A percentile compares a stretch with the other conserved stretches of the same genome.
phyloP scores from a whole-genome alignment of 2,797 vertebrate species.

The Ctenopoma multispine region DNA sequence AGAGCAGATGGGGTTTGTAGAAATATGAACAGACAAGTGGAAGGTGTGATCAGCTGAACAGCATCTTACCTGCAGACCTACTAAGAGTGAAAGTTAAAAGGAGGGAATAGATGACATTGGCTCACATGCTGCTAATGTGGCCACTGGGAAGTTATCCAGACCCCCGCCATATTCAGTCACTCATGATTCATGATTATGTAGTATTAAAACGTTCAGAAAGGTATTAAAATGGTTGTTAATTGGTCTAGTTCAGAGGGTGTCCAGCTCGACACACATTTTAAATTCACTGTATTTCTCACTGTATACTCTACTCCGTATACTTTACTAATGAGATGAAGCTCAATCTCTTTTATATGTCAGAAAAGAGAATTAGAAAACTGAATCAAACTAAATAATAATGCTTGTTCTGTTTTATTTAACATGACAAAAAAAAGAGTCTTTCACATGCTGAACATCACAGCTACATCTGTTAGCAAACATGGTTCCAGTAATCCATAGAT shows the following conservation, averaged over 20 bases:
- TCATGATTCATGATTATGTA: no score
- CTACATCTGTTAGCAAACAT: not conserved
- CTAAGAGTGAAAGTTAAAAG: constrained; percentile 9
- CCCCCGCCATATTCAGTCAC: not conserved
- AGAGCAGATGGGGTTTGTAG: not conserved
- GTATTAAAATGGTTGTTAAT: not conserved
- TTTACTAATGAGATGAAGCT: not conserved
- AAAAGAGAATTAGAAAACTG: not conserved
- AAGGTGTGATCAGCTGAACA: not conserved
- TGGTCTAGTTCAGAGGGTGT: not conserved
- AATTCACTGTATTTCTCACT: constrained; percentile 1
- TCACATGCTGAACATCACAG: not conserved
- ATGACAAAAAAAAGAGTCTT: not conserved
- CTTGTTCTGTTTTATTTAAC: not conserved
- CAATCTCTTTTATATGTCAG: not conserved
- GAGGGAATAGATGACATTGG: not conserved
- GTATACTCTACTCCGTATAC: no score
- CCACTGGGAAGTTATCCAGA: constrained; percentile 2
- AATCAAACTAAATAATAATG: no score
- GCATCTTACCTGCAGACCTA: constrained; percentile 37
- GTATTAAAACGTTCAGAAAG: no score
- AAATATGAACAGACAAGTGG: not conserved
- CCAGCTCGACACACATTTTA: not conserved
- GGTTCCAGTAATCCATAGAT: no score
- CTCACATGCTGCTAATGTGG: constrained; percentile 14